phyloP scores from a whole-genome alignment of 1,140 invertebrate genomes.

The Papilio polyxenes region DNA sequence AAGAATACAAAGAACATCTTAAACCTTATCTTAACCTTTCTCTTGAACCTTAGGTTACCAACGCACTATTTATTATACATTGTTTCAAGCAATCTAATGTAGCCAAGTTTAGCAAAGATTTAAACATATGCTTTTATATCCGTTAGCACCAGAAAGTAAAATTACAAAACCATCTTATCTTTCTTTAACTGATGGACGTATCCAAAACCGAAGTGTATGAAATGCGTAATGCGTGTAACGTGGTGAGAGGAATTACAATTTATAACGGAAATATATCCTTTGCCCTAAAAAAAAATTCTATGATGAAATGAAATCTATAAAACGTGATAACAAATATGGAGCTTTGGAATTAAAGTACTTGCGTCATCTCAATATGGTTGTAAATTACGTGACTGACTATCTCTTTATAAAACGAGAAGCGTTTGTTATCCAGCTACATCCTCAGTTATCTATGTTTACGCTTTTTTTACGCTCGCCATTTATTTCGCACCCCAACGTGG shows the following conservation, averaged over 20 bases:
- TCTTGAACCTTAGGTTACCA: too few species aligned
- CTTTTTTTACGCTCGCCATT: not conserved
- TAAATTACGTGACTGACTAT: not conserved
- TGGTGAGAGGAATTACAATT: not conserved
- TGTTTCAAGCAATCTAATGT: too few species aligned
- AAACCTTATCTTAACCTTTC: too few species aligned
- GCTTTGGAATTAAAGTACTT: not conserved
- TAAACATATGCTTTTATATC: not conserved
- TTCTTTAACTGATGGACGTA: not conserved
- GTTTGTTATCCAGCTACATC: slow-evolving; percentile 4
- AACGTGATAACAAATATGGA: not conserved
- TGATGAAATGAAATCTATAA: not conserved
- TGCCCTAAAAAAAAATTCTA: slow-evolving; percentile 4
- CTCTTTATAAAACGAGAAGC: not conserved
- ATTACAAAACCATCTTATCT: too few species aligned
- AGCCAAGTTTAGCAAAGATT: not conserved
- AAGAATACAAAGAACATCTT: not conserved
- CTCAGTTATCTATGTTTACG: slow-evolving; percentile 9
- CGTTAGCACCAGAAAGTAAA: not conserved
- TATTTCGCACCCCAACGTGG: not conserved
- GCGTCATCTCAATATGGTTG: not conserved
- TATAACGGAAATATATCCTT: slow-evolving; percentile 6
- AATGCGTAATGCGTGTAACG: too few species aligned
- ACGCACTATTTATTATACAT: too few species aligned
- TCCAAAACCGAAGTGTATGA: too few species aligned